Evolutionary conservation across 2,113 vertebrate genomes (phyloP).

Genomic region (Gobius niger): DNA sequence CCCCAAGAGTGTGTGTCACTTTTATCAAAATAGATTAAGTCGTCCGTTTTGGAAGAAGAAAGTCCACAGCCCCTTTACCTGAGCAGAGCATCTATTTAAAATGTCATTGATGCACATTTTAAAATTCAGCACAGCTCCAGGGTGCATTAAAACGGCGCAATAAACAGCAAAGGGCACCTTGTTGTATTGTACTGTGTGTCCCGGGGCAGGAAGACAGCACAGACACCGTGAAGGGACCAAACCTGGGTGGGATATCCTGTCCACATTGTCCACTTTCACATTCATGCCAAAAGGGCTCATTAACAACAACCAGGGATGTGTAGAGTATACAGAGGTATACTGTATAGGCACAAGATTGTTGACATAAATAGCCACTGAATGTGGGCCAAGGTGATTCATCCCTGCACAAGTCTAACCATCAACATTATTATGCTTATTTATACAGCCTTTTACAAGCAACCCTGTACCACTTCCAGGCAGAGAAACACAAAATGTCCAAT

Average conservation of each 20-base stretch:
- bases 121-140: conserved; percentile 42
- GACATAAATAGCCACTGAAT: neutral
- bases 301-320: conserved; percentile 41
- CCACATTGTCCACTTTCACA: conserved; percentile 54
- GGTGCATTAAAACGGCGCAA: conserved; percentile 31
- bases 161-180: conserved; percentile 60
- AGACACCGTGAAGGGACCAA: conserved; percentile 57
- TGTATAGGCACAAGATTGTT: conserved; percentile 2
- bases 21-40: conserved; percentile 45
- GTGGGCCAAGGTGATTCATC: conserved; percentile 2
- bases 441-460: neutral
- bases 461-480: neutral
- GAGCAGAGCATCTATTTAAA: neutral
- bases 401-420: neutral
- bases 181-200: conserved; percentile 40
- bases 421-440: conserved; percentile 1
- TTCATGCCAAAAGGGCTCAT: conserved; percentile 26
- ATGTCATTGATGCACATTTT: conserved; percentile 28
- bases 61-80: conserved; percentile 16
- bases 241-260: conserved; percentile 64
- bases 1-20: conserved; percentile 27
- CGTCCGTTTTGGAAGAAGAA: conserved; percentile 18
- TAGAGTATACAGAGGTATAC: conserved; percentile 5
- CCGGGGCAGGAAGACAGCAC: conserved; percentile 57
- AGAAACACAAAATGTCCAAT: neutral